Base-by-base conservation (phyloP, 1,140 invertebrate species). In the Caligus rogercresseyi region DNA sequence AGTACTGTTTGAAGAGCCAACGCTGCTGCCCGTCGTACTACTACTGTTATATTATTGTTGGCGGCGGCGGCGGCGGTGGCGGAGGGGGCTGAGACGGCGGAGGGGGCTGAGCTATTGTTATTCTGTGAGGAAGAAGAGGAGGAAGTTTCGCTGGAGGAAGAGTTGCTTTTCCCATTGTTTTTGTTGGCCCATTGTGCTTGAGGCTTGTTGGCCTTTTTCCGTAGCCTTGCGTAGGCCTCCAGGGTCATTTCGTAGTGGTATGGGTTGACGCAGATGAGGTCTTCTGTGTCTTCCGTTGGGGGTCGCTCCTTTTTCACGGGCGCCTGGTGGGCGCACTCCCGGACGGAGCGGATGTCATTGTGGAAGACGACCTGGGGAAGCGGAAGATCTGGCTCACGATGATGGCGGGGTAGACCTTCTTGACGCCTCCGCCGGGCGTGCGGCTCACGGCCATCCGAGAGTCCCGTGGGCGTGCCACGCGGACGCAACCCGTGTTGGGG, bases 251-350 rank as follows among this genome's bases (percentile, higher is more conserved):
- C 57, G 20, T 60, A 60, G 25, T 60, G 57, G 21, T 26, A 60
- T 15, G 57, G 57, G 43, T 60, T 60, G 26, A 60, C 26, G 16
- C 57, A 60, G 21, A 60, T 60, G 53, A 54, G n/a, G 13, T 54
- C 53, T 54, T 54, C 21, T 14, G 57, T 25, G 14, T 60, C 57
- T 1, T 25, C 26, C 18, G 15, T 43, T 2, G 23, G 24, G 1
- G 57, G 20, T n/a, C 26, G 16, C n/a, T 23, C 21, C 21, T 54
- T 54, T 43, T 60, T 60, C 2, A 60, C 26, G 13, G 25, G 23
- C 14, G 23, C 57, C 1, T 20, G 57, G 43, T 60, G 26, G 7
- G 18, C 16, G 43, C 57, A 60, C n/a, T 60, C 20, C 3, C 24
- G 16, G 15, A 25, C 18, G 16, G 57, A 60, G 16, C 26, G 21